Percentiles rank a stretch among this genome's conserved stretches.
These are phyloP conservation scores for Eupithecia abbreviata DNA, from an alignment of 2,888 invertebrate species.

Conservation along the genomic window DNA sequence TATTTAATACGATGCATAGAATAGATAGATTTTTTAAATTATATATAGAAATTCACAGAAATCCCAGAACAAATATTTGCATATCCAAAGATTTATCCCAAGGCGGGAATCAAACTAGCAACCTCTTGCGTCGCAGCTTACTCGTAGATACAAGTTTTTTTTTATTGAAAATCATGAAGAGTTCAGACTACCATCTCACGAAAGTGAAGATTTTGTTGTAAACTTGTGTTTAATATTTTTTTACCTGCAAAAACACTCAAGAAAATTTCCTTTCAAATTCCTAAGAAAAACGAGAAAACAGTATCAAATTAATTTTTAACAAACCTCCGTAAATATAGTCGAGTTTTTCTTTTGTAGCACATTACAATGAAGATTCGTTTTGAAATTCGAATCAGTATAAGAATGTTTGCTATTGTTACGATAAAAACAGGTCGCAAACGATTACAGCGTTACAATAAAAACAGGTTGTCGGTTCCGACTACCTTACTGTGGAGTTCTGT, in stretches of 20 bases:
- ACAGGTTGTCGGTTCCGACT: neutral
- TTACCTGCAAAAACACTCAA: conserved; percentile 35
- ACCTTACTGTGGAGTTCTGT: too few relatives aligned
- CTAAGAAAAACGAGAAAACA: conserved; percentile 74
- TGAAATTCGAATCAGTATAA: conserved; percentile 56
- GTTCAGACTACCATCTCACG: too few relatives aligned
- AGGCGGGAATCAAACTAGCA: too few relatives aligned
- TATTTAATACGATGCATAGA: too few relatives aligned
- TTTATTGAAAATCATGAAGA: too few relatives aligned
- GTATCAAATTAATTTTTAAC: conserved; percentile 83
- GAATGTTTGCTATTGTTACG: conserved; percentile 46
- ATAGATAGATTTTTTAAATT: too few relatives aligned
- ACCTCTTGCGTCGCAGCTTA: too few relatives aligned
- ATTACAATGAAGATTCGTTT: conserved; percentile 79
- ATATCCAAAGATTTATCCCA: too few relatives aligned
- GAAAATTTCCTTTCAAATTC: conserved; percentile 46
- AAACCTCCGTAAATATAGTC: conserved; percentile 71
- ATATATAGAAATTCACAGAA: too few relatives aligned
- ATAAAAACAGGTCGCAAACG: conserved; percentile 16
- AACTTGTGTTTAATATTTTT: neutral
- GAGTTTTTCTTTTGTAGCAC: conserved; percentile 79
- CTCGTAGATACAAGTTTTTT: too few relatives aligned
- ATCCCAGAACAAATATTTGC: too few relatives aligned
- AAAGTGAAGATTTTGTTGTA: neutral
- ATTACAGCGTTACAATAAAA: neutral